Evolutionary conservation across 1,140 invertebrate species (phyloP), one percentile per base, ranked within the genome.

Genomic region (Lanistes nyassanus): DNA sequence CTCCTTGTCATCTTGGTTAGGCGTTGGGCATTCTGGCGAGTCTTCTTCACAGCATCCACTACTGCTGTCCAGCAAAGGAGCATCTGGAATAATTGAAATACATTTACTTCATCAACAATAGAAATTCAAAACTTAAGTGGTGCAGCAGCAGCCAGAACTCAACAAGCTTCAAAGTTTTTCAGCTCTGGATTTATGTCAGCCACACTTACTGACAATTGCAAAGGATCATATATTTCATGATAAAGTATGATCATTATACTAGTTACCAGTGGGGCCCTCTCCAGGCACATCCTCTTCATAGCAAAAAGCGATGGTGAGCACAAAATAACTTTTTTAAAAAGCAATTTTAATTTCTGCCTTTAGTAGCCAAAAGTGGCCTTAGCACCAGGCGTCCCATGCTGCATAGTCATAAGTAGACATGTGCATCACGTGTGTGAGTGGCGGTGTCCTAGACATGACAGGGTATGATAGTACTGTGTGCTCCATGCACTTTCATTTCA

Each of bases 61-160:
- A 51, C 55, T 67, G 55, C 73, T 77, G 36, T 77, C 76, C 64
- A 77, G 56, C 60, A 77, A 56, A 16, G 76, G 76, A 13, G 66
- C 76, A 68, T 77, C 76, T 77, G 55, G 2, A 73, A 65, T 19
- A n/a, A 64, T 23, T 47, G 0, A 47, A 16, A 47, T 47, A 13
- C 19, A 13, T 47, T 42, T 1, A 13, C 2, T 13, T 47, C 1
- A 16, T 47, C 42, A 74, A 7, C 11, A 51, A 65, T 9, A 39
- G 29, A 75, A 53, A 37, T 11, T 51, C 16, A 65, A 42, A 21
- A 62, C 4, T 47, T 13, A 64, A 6, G 36, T 62, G 5, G 62
- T 9, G 5, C 36, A 62, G 13, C 42, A 42, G 7, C 31, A 39
- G 13, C 26, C 13, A 34, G 16, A 42, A 42, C 9, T 19, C n/a